Percentiles rank a stretch among this genome's conserved stretches.
Evolutionary conservation across 1,140 invertebrate genomes (phyloP).

Genomic region (Papilio glaucus): DNA sequence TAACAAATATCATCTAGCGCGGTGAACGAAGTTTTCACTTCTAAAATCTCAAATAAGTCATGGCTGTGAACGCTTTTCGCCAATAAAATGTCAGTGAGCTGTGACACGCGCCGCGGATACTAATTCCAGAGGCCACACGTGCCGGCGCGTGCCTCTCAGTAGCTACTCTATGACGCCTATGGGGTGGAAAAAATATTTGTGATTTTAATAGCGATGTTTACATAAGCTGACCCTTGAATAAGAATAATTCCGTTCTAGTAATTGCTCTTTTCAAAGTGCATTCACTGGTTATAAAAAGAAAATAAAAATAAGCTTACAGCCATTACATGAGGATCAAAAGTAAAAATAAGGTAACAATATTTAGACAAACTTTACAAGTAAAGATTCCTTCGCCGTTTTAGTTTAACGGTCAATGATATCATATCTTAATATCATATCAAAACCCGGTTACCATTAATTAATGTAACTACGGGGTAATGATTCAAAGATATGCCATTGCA

Average conservation of each 20-base stretch:
- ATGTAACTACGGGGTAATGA: no score
- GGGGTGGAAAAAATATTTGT: conserved; percentile 79
- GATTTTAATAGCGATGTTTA: conserved; percentile 69
- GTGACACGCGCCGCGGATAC: conserved; percentile 57
- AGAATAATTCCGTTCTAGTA: conserved; percentile 10
- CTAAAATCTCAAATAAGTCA: neutral
- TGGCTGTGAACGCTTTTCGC: neutral
- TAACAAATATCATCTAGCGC: no score
- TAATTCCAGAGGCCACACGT: conserved; percentile 59
- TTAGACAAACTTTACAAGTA: neutral
- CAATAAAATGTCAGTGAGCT: conserved; percentile 29
- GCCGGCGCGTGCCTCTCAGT: conserved; percentile 65
- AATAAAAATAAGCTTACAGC: neutral
- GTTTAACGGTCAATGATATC: no score
- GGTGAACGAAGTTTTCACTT: no score
- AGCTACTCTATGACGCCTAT: conserved; percentile 64
- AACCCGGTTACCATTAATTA: no score
- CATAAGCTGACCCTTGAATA: conserved; percentile 44
- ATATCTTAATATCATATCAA: no score
- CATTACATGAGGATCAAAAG: neutral
- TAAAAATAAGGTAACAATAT: neutral
- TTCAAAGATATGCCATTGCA: no score
- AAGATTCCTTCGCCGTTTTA: neutral
- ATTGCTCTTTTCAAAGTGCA: conserved; percentile 11
- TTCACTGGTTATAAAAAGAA: neutral